These are phyloP conservation scores for Tromatobia lineatoria DNA, from an alignment of 2,888 invertebrate species.

Conservation along the genomic window DNA sequence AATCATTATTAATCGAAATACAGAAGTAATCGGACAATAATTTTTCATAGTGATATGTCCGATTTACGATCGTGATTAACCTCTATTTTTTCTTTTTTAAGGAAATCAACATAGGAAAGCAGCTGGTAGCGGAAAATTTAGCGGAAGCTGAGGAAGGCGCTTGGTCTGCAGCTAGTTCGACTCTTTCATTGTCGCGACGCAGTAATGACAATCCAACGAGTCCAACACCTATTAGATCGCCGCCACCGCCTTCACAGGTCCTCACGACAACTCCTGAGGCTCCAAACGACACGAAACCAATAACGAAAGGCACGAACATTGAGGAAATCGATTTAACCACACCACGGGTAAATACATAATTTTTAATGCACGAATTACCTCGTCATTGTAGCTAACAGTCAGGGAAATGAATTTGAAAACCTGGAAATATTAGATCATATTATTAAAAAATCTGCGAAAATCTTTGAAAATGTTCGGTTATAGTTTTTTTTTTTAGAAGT, in stretches of 20 bases:
- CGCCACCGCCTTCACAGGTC: constrained; percentile 63
- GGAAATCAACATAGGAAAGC: constrained; percentile 88
- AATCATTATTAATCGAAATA: too few relatives aligned
- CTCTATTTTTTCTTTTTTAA: constrained; percentile 68
- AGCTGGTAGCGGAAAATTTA: constrained; percentile 88
- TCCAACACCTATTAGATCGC: constrained; percentile 78
- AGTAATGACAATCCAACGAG: constrained; percentile 76
- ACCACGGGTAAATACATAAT: constrained; percentile 67
- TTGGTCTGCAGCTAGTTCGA: constrained; percentile 77
- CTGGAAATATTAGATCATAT: too few relatives aligned
- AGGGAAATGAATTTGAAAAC: too few relatives aligned
- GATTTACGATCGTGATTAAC: background rate
- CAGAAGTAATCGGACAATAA: too few relatives aligned
- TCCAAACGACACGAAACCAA: constrained; percentile 3
- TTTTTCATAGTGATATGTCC: too few relatives aligned
- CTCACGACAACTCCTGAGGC: constrained; percentile 14
- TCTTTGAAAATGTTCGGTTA: too few relatives aligned
- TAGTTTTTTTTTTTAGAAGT: too few relatives aligned
- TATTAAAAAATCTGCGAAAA: too few relatives aligned
- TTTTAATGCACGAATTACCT: too few relatives aligned
- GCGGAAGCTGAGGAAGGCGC: constrained; percentile 84
- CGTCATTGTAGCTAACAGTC: too few relatives aligned
- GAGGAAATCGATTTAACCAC: constrained; percentile 74
- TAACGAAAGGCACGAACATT: constrained; percentile 39
- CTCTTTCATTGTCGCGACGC: constrained; percentile 76